A percentile compares a stretch with the other conserved stretches of the same genome.
phyloP scores from a whole-genome alignment of 2,888 invertebrate species.

The Falcaria lacertinaria region DNA sequence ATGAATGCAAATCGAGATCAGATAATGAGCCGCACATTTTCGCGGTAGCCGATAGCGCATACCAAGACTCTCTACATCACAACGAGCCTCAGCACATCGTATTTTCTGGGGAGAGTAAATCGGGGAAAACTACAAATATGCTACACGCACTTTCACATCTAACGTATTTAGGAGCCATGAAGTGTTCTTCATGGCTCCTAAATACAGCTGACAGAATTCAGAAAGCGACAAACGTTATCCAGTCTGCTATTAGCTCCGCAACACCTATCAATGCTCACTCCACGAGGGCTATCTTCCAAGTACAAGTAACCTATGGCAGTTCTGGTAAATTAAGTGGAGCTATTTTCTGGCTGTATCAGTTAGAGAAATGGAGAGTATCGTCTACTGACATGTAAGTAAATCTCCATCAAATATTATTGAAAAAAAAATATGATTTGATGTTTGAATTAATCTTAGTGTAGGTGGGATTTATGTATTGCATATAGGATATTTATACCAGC shows the following conservation, averaged over 20 bases:
- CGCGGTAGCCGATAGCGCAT: constrained; percentile 92
- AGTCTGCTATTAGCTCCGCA: constrained; percentile 90
- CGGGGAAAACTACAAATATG: constrained; percentile 94
- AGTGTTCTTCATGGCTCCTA: too few species aligned
- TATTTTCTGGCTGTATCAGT: constrained; percentile 90
- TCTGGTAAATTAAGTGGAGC: constrained; percentile 94
- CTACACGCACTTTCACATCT: constrained; percentile 89
- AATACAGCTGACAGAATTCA: constrained; percentile 82
- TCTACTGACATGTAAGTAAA: constrained; percentile 85
- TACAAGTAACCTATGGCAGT: constrained; percentile 89
- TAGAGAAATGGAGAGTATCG: constrained; percentile 94
- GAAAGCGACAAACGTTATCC: constrained; percentile 85
- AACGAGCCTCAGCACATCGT: constrained; percentile 91
- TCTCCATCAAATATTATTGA: too few species aligned
- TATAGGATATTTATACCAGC: too few species aligned
- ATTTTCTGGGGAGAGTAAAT: constrained; percentile 93
- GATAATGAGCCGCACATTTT: constrained; percentile 95
- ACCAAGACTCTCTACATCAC: constrained; percentile 94
- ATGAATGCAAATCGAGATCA: constrained; percentile 90
- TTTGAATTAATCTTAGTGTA: too few species aligned
- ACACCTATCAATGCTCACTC: constrained; percentile 92
- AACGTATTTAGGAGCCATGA: constrained; percentile 88
- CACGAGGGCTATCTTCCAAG: constrained; percentile 89
- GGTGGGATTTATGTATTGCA: too few species aligned
- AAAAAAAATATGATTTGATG: too few species aligned